These are phyloP conservation scores for Callaeas wilsoni DNA, from an alignment of 2,113 vertebrate genomes.

Conservation along the genomic window DNA sequence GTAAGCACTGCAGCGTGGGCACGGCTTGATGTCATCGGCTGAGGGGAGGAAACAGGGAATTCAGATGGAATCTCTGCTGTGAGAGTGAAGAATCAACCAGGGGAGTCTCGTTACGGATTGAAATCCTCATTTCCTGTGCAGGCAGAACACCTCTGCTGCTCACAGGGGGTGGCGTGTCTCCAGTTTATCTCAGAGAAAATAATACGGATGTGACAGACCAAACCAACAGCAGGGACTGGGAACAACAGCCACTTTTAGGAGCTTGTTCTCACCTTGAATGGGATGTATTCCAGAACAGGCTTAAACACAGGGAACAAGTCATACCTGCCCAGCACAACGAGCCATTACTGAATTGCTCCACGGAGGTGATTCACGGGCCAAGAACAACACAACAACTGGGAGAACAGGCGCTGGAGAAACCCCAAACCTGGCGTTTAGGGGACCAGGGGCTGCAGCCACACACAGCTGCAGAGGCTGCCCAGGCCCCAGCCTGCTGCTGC, in stretches of 20 bases:
- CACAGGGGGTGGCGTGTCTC: accelerated
- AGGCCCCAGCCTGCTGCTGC: background rate
- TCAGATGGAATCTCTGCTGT: background rate
- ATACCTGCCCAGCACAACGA: background rate
- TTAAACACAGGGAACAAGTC: background rate
- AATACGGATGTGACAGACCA: background rate
- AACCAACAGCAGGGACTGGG: background rate
- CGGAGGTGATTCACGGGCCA: background rate
- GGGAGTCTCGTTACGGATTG: accelerated
- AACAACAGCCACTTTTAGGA: background rate
- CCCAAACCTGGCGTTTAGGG: background rate
- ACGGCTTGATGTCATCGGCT: constrained; percentile 98
- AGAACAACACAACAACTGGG: background rate
- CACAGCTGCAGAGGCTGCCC: background rate
- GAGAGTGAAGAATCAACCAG: accelerated
- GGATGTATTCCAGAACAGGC: background rate
- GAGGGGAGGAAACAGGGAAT: background rate
- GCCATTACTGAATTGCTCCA: background rate
- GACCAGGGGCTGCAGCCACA: accelerated
- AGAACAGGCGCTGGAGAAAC: background rate
- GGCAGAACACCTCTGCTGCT: background rate
- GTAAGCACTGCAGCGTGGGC: constrained; percentile 93
- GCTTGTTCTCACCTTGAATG: background rate
- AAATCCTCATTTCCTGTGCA: accelerated
- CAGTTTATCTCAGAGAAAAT: background rate